phyloP scores from a whole-genome alignment of 2,797 vertebrate species.

The Gobionotothen gibberifrons region DNA sequence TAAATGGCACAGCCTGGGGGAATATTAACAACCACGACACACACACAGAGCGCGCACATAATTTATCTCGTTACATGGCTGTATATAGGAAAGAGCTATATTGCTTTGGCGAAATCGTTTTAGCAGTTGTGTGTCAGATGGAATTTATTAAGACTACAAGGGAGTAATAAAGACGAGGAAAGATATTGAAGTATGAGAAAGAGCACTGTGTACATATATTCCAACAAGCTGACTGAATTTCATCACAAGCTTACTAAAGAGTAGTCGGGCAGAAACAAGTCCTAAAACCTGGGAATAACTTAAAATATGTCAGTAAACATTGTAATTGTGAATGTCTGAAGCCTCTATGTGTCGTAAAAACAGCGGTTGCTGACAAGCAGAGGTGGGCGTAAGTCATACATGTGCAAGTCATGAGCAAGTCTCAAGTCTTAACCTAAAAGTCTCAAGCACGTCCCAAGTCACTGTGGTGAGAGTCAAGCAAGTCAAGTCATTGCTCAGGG shows the following conservation, averaged over 20 bases:
- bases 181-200: not conserved
- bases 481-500: no score
- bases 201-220: not conserved
- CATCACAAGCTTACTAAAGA: not conserved
- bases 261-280: no score
- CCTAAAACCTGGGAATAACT: no score
- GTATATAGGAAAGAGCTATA: not conserved
- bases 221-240: constrained; percentile 1
- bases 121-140: not conserved
- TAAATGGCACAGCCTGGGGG: constrained; percentile 12
- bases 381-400: no score
- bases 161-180: not conserved
- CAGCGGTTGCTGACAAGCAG: no score
- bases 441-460: no score
- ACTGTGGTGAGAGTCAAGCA: no score
- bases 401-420: no score
- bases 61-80: constrained; percentile 9
- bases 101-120: constrained; percentile 14
- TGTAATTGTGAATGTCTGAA: no score
- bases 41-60: constrained; percentile 1
- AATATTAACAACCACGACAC: constrained; percentile 1
- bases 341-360: no score
- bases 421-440: no score
- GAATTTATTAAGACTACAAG: not conserved
- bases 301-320: no score